These are phyloP conservation scores for Nephrotoma flavescens DNA, from an alignment of 2,888 invertebrate genomes.

Conservation along the genomic window DNA sequence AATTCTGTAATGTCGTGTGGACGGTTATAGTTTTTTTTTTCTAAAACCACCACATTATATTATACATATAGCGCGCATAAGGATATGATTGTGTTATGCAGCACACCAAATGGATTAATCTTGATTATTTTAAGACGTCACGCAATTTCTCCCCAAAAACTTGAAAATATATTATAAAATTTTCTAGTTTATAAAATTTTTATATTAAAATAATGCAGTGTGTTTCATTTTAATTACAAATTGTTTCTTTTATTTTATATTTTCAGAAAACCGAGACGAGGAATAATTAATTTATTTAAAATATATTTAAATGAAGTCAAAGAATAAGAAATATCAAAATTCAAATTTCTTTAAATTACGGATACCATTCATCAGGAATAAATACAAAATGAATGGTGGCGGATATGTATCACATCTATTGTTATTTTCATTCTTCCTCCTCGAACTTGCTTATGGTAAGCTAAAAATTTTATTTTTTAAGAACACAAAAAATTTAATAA, in stretches of 20 bases:
- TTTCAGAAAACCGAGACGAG: not conserved
- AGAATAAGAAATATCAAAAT: not conserved
- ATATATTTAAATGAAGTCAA: not conserved
- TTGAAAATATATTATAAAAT: not conserved
- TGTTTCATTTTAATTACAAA: not conserved
- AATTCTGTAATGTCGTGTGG: not conserved
- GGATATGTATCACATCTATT: not conserved
- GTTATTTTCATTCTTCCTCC: not conserved
- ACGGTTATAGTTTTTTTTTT: not conserved
- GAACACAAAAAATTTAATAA: too few relatives aligned
- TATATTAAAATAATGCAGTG: not conserved
- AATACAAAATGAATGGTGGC: not conserved
- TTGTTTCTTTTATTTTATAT: not conserved
- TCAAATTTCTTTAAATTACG: not conserved
- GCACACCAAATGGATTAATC: not conserved
- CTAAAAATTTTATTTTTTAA: not conserved
- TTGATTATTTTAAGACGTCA: not conserved
- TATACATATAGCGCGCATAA: not conserved
- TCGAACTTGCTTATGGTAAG: slow-evolving; percentile 4
- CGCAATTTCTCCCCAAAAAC: not conserved
- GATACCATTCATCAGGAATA: not conserved
- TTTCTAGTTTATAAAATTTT: not conserved
- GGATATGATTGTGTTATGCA: not conserved
- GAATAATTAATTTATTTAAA: not conserved
- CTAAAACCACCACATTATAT: not conserved